phyloP scores from a whole-genome alignment of 2,888 invertebrate species.

The Lucinisca nassula region DNA sequence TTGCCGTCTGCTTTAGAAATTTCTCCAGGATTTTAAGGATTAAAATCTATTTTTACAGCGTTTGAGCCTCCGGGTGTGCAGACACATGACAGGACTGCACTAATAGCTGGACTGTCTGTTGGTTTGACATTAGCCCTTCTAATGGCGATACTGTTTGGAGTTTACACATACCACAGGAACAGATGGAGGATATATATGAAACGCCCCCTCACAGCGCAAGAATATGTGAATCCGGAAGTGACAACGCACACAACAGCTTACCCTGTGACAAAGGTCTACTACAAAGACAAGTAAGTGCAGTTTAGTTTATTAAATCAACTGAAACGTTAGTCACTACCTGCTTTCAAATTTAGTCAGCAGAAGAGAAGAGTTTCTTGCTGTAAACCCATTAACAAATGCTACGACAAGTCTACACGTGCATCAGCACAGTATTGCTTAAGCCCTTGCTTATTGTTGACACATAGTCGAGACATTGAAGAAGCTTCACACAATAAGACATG shows the following conservation, averaged over 20 bases:
- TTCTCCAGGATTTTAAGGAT: too few relatives aligned
- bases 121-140: constrained; percentile 56
- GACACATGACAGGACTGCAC: constrained; percentile 49
- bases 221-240: constrained; percentile 52
- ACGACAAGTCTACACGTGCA: too few relatives aligned
- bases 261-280: constrained; percentile 73
- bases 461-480: too few relatives aligned
- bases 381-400: too few relatives aligned
- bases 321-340: too few relatives aligned
- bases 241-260: constrained; percentile 58
- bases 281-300: constrained; percentile 67
- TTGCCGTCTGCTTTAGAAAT: too few relatives aligned
- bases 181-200: constrained; percentile 69
- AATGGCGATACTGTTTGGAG: constrained; percentile 41
- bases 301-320: too few relatives aligned
- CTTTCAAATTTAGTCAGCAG: too few relatives aligned
- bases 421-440: too few relatives aligned
- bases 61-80: constrained; percentile 9
- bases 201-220: constrained; percentile 65
- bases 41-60: background rate
- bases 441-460: too few relatives aligned
- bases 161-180: constrained; percentile 65
- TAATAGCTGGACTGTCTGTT: constrained; percentile 68
- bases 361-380: too few relatives aligned
- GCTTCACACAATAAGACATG: too few relatives aligned